These are phyloP conservation scores for Clavelina lepadiformis DNA, from an alignment of 23 tunicate species.

Conservation along the genomic window DNA sequence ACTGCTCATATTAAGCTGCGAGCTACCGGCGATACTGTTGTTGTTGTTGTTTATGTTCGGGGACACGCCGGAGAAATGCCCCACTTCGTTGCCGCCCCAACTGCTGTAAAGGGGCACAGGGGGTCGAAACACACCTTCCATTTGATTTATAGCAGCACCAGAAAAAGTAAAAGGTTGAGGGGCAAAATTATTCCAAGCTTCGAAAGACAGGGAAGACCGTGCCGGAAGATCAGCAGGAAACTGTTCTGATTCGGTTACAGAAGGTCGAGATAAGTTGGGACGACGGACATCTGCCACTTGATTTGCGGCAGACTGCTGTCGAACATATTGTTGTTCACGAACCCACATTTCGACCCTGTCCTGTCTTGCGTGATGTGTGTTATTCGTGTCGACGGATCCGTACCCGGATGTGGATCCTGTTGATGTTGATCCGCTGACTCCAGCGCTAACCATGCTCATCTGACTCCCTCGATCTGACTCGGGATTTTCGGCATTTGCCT, in stretches of 20 bases:
- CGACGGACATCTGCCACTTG: not conserved
- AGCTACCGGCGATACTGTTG: not conserved
- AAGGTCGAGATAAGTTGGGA: too few species aligned
- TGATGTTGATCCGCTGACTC: slow-evolving; percentile 77
- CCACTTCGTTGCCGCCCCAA: slow-evolving; percentile 57
- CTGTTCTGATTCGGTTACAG: too few species aligned
- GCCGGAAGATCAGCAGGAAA: too few species aligned
- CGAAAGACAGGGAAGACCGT: not conserved
- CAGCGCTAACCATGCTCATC: slow-evolving; percentile 74
- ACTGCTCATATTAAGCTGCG: not conserved
- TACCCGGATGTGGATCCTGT: slow-evolving; percentile 85
- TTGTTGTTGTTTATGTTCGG: not conserved
- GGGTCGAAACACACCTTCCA: slow-evolving; percentile 43
- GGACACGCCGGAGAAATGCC: not conserved
- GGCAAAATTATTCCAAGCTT: not conserved
- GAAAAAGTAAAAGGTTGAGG: not conserved
- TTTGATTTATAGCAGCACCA: not conserved
- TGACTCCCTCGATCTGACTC: slow-evolving; percentile 81
- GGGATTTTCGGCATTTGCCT: slow-evolving; percentile 18
- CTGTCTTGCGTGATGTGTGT: slow-evolving; percentile 44
- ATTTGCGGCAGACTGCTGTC: slow-evolving; percentile 24
- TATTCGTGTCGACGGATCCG: slow-evolving; percentile 71
- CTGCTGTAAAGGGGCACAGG: slow-evolving; percentile 86
- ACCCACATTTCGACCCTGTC: slow-evolving; percentile 93
- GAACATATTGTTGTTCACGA: slow-evolving; percentile 83